Percentiles rank a stretch among this genome's conserved stretches.
Conservation (phyloP, 2,888 invertebrate genomes). For the Dendrolimus houi region DNA sequence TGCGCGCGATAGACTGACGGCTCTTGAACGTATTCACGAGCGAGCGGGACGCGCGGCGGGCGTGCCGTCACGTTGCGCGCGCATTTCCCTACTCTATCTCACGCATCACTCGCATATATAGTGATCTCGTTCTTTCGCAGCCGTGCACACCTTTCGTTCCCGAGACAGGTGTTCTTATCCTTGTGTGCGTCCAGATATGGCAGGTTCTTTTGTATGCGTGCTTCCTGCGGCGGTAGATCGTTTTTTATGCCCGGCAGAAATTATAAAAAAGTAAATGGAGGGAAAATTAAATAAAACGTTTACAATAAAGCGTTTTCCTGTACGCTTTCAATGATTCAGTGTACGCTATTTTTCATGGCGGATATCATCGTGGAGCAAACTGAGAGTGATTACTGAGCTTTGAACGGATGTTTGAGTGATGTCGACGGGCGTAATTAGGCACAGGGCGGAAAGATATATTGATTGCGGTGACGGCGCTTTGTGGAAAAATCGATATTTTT, state of each 20-base stretch:
- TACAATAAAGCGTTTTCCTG: conserved; percentile 75
- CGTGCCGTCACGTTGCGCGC: conserved; percentile 66
- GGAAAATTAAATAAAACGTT: conserved; percentile 76
- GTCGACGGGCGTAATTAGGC: conserved; percentile 74
- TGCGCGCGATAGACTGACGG: conserved; percentile 72
- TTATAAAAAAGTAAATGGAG: conserved; percentile 76
- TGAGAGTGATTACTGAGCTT: conserved; percentile 52
- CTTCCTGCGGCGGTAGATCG: conserved; percentile 74
- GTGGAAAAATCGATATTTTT: conserved; percentile 74
- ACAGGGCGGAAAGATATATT: conserved; percentile 73
- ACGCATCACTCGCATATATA: conserved; percentile 33
- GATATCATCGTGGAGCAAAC: conserved; percentile 42
- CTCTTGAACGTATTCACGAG: conserved; percentile 44
- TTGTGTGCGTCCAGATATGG: conserved; percentile 65
- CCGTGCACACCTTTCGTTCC: conserved; percentile 72
- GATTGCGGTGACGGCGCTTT: conserved; percentile 74
- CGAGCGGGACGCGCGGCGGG: conserved; percentile 72
- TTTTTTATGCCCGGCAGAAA: conserved; percentile 74
- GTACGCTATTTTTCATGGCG: conserved; percentile 63
- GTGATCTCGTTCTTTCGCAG: conserved; percentile 47
- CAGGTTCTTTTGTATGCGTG: conserved; percentile 50
- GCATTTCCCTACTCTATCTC: conserved; percentile 53
- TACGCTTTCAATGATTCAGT: conserved; percentile 72
- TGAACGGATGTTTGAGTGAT: conserved; percentile 69
- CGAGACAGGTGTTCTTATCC: conserved; percentile 70